Base-by-base conservation (phyloP, 2,113 vertebrate genomes). In the Perca fluviatilis region DNA sequence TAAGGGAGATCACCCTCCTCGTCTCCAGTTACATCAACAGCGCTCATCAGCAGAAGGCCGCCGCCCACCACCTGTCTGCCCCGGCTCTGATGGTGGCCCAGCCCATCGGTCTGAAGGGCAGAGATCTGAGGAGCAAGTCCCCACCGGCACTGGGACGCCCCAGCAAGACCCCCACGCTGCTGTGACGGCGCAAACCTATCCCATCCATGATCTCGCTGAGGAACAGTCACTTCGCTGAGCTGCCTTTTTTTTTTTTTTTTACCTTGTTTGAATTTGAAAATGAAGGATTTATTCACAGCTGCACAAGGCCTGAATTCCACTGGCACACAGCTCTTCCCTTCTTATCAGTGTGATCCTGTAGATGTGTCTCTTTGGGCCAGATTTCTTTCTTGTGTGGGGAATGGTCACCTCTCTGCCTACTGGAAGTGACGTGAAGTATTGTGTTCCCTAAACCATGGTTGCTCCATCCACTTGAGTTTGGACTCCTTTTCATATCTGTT, bases 11-110 rank as follows among this genome's bases (percentile, higher is more conserved):
- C 90, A 97, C 98, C 57, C 95, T 99, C 54, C 95, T 99, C 88
- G 95, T 98, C 71, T 97, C 97, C 92, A 96, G 96, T 84, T 99
- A 99, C 84, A 96, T 99, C 90, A 99, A 99, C 95, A 97, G 96
- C 60, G 93, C 95, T 12, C 96, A 98, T 80, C 97, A 97, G 84
- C 97, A 97, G 90, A 99, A 97, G 92, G 94, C 96, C 58, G 92
- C 95, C 4, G 92, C 96, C 80, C 97, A 98, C 90, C 97, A 99
- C 80, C 96, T 98, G 75, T 98, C 97, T 25, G 97, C 97, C 49
- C 97, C 98, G 1, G 97, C 96, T 0, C 90, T 97, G 68, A 93
- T 98, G 83, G 96, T 96, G 61, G 92, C 94, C 40, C 95, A 93
- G 25, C 93, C 94, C 16, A 86, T 91, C 74, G 93, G 88, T 60